A percentile compares a stretch with the other conserved stretches of the same genome.
These are phyloP conservation scores for Drosophila seguyi DNA, from an alignment of 1,140 invertebrate genomes.

Conservation along the genomic window DNA sequence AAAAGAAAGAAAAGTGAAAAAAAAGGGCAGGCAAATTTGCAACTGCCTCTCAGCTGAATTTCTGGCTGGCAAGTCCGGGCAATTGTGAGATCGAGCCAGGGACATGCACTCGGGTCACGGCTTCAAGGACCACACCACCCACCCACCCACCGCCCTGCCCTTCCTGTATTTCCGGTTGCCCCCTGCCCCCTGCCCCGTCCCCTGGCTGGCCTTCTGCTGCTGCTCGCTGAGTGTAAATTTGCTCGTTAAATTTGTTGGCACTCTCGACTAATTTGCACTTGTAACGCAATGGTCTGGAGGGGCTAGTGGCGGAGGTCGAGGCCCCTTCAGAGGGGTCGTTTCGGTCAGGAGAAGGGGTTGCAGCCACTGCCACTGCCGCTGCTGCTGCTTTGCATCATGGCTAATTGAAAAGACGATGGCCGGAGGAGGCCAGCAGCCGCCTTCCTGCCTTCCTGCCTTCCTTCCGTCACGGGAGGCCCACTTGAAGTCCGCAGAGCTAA, in stretches of 20 bases:
- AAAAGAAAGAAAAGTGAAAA: background rate
- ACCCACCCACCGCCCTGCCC: background rate
- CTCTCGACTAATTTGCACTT: slow-evolving; percentile 82
- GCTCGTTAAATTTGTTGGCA: slow-evolving; percentile 83
- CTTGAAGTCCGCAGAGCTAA: slow-evolving; percentile 32
- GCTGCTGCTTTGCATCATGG: slow-evolving; percentile 38
- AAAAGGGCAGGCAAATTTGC: slow-evolving; percentile 56
- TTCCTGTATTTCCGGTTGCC: slow-evolving; percentile 1
- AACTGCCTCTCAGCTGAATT: slow-evolving; percentile 43
- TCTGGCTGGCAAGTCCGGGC: slow-evolving; percentile 52
- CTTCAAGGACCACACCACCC: background rate
- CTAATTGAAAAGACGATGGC: slow-evolving; percentile 55
- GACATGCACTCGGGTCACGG: slow-evolving; percentile 37
- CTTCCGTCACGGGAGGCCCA: background rate
- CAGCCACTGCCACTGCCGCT: background rate
- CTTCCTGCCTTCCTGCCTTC: background rate
- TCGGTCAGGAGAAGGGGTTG: background rate
- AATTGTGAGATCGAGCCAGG: slow-evolving; percentile 37
- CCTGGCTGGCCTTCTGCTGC: slow-evolving; percentile 50
- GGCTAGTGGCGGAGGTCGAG: slow-evolving; percentile 8
- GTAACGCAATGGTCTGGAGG: slow-evolving; percentile 62
- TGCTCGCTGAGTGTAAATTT: slow-evolving; percentile 80
- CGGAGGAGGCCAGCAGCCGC: background rate
- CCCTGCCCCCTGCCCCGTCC: background rate
- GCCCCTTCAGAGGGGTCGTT: background rate